These are phyloP conservation scores for Dryoscopus gambensis DNA, from an alignment of 2,113 vertebrate species.

Conservation along the genomic window DNA sequence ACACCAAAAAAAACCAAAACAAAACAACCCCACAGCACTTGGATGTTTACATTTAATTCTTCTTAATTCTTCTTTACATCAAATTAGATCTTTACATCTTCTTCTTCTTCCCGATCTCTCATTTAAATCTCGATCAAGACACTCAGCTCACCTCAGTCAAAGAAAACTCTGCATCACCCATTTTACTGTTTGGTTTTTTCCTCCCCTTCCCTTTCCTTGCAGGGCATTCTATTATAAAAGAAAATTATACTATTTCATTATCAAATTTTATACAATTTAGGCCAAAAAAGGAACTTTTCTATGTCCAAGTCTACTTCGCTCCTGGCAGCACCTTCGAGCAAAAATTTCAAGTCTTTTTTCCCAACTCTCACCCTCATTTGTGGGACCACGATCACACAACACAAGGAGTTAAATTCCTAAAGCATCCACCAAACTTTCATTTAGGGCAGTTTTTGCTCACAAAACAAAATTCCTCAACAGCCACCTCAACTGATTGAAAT, in stretches of 20 bases:
- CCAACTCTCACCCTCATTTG: neutral
- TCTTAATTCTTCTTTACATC: neutral
- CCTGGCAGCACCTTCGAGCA: neutral
- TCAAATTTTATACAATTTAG: neutral
- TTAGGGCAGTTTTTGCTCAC: neutral
- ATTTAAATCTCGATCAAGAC: neutral
- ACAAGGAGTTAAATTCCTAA: neutral
- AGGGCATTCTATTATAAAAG: neutral
- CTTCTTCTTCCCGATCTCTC: neutral
- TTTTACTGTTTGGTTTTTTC: neutral
- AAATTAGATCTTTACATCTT: neutral
- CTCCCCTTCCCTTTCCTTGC: neutral
- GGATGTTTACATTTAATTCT: neutral
- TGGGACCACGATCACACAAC: neutral
- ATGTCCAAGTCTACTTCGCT: fast-evolving
- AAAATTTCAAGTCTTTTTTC: neutral
- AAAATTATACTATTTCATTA: neutral
- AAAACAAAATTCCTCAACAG: neutral
- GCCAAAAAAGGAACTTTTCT: neutral
- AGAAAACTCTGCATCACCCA: neutral
- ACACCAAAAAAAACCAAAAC: fast-evolving
- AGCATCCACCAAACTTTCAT: neutral
- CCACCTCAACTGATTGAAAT: conserved; percentile 58
- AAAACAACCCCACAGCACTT: neutral
- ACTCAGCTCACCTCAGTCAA: neutral